phyloP scores from a whole-genome alignment of 2,113 vertebrate species.

The Amblyopsis rosae region DNA sequence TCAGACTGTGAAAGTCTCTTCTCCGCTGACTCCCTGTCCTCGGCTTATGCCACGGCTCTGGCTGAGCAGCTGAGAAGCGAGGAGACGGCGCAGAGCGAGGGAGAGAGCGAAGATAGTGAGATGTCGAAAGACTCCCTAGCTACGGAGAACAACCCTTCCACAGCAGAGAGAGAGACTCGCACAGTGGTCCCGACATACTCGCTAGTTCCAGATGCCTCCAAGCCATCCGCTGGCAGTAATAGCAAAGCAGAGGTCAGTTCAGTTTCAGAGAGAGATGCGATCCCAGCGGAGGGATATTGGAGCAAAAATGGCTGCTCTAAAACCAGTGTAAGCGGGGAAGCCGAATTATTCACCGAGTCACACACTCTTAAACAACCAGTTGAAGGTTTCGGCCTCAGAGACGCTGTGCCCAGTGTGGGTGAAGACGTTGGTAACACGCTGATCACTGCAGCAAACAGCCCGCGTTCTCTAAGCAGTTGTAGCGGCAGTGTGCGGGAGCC shows the following conservation, averaged over 20 bases:
- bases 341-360: conserved; percentile 33
- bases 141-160: conserved; percentile 45
- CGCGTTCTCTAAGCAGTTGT: conserved; percentile 46
- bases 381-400: conserved; percentile 19
- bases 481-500: conserved; percentile 56
- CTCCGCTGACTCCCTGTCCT: conserved; percentile 91
- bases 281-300: conserved; percentile 82
- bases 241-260: conserved; percentile 71
- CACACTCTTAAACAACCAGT: background rate
- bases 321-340: conserved; percentile 18
- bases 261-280: conserved; percentile 60
- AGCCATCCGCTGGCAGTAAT: conserved; percentile 38
- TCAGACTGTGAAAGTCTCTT: conserved; percentile 90
- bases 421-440: conserved; percentile 47
- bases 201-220: conserved; percentile 27
- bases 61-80: conserved; percentile 72
- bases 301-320: conserved; percentile 63
- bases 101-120: conserved; percentile 86
- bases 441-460: conserved; percentile 37
- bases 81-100: conserved; percentile 75
- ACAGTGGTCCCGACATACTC: conserved; percentile 37
- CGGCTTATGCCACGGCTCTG: conserved; percentile 74
- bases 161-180: conserved; percentile 13
- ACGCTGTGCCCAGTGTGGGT: conserved; percentile 25
- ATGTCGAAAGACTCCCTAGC: conserved; percentile 90